A percentile compares a stretch with the other conserved stretches of the same genome.
These are phyloP conservation scores for Drosophila antonietae DNA, from an alignment of 2,888 invertebrate species.

Conservation along the genomic window DNA sequence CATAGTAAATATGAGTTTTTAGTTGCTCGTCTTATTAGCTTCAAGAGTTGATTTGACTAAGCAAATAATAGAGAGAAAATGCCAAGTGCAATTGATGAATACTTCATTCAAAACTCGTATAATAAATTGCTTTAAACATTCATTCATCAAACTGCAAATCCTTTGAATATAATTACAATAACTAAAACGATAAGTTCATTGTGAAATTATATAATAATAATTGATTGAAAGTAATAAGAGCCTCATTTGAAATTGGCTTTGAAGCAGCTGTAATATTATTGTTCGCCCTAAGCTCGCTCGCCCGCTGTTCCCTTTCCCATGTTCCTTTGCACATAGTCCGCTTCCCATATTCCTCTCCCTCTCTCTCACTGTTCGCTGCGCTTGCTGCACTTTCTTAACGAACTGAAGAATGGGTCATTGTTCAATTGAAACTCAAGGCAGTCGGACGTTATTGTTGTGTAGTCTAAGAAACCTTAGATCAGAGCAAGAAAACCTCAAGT, in stretches of 20 bases:
- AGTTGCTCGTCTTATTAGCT: no score
- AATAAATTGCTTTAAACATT: not conserved
- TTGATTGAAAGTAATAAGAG: not conserved
- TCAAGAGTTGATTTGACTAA: not conserved
- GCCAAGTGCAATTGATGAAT: not conserved
- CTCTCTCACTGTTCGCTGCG: not conserved
- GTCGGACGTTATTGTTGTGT: not conserved
- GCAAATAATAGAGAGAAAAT: not conserved
- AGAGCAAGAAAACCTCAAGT: not conserved
- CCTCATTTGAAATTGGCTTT: no score
- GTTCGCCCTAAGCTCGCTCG: not conserved
- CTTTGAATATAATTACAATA: not conserved
- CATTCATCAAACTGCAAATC: not conserved
- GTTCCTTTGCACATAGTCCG: not conserved
- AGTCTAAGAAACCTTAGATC: not conserved
- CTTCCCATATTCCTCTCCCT: not conserved
- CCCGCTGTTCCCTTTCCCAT: not conserved
- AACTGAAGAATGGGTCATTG: not conserved
- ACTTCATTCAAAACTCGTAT: not conserved
- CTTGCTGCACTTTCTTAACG: not conserved
- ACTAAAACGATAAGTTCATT: not conserved
- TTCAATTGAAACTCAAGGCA: not conserved
- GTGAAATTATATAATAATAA: not conserved
- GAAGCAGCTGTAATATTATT: no score
- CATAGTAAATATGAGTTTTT: no score